A percentile compares a stretch with the other conserved stretches of the same genome.
phyloP scores from a whole-genome alignment of 2,113 vertebrate species.

The Cinclus mexicanus region DNA sequence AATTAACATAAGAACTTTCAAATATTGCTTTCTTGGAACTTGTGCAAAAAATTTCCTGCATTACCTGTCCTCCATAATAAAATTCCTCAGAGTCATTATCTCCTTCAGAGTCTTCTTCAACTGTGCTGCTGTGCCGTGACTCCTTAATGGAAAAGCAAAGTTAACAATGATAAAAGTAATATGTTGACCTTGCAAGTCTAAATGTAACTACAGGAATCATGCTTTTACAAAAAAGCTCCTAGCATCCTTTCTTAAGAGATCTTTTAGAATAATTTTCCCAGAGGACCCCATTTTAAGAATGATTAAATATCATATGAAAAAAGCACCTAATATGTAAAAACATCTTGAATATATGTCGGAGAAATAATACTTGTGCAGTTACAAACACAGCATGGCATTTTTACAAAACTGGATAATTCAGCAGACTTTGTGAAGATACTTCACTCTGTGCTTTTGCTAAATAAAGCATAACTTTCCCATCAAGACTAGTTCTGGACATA shows the following conservation, averaged over 20 bases:
- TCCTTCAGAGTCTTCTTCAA: conserved; percentile 91
- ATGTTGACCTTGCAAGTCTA: background rate
- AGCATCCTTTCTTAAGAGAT: background rate
- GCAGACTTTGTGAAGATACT: background rate
- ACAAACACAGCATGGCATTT: background rate
- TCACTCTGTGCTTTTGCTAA: background rate
- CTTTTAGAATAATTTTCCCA: background rate
- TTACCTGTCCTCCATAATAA: conserved; percentile 91
- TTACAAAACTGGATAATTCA: background rate
- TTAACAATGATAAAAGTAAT: background rate
- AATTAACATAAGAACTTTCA: background rate
- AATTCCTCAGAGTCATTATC: conserved; percentile 92
- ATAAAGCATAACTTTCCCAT: background rate
- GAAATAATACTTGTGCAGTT: background rate
- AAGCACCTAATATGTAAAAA: background rate
- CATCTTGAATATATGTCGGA: background rate
- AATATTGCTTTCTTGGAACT: background rate
- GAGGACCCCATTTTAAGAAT: background rate
- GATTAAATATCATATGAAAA: background rate
- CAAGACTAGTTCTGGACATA: background rate
- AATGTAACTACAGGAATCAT: background rate
- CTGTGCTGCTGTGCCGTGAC: conserved; percentile 78
- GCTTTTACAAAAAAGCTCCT: background rate
- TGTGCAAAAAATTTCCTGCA: background rate
- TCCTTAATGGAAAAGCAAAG: conserved; percentile 69